phyloP scores from a whole-genome alignment of 2,113 vertebrate species.

The Pogonocichla stellata region DNA sequence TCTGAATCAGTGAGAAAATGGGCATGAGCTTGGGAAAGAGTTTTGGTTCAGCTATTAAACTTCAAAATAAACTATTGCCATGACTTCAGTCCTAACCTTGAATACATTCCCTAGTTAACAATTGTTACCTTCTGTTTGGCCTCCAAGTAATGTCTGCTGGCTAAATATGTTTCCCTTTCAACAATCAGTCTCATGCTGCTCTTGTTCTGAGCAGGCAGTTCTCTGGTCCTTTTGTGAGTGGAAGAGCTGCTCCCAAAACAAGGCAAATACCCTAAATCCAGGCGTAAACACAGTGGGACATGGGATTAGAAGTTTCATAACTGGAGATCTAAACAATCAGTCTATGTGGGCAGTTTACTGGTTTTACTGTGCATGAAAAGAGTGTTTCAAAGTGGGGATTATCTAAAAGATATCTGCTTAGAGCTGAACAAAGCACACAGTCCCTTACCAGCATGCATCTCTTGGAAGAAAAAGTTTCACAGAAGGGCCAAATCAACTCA shows the following conservation, averaged over 20 bases:
- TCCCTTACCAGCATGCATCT: neutral
- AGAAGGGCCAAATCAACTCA: neutral
- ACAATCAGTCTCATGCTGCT: neutral
- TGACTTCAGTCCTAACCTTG: neutral
- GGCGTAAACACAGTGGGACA: neutral
- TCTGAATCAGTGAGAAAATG: neutral
- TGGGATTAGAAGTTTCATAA: neutral
- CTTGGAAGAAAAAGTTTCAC: neutral
- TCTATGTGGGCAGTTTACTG: fast-evolving
- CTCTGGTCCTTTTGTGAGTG: neutral
- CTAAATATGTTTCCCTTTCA: neutral
- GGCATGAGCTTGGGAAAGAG: neutral
- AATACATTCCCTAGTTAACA: neutral
- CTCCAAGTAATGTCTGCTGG: neutral
- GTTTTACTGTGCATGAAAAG: neutral
- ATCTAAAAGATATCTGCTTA: neutral
- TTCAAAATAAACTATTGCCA: neutral
- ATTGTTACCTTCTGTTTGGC: neutral
- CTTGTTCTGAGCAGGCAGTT: neutral
- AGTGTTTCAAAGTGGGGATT: neutral
- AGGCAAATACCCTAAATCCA: neutral
- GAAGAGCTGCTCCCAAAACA: neutral
- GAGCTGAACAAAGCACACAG: neutral
- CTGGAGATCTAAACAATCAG: neutral
- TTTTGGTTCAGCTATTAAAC: neutral